Conservation (phyloP, 2,888 invertebrate species). For the Hyposoter dolosus region DNA sequence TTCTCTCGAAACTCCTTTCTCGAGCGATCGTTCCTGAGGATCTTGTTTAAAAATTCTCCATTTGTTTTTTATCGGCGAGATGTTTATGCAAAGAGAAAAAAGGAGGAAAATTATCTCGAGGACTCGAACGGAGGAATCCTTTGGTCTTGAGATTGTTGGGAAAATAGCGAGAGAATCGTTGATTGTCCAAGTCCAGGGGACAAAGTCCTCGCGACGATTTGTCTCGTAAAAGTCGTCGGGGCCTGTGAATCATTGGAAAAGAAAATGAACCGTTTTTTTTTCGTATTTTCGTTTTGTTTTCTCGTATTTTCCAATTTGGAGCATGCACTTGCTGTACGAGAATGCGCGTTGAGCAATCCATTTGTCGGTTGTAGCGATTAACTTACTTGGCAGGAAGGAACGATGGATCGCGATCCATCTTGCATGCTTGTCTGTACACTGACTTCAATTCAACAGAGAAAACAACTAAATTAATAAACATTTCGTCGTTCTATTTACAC, state of each 20-base stretch:
- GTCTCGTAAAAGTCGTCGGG: conserved; percentile 35
- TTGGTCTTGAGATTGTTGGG: conserved; percentile 45
- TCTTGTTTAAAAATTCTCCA: conserved; percentile 53
- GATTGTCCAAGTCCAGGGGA: conserved; percentile 8
- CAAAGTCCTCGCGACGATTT: conserved; percentile 20
- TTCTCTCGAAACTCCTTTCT: conserved; percentile 30
- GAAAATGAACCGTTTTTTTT: background rate
- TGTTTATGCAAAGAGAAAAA: background rate
- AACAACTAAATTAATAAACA: conserved; percentile 9
- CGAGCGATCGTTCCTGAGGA: conserved; percentile 43
- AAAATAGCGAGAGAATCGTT: conserved; percentile 23
- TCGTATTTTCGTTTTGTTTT: background rate
- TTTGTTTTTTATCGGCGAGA: background rate
- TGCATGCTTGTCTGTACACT: conserved; percentile 56
- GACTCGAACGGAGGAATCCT: conserved; percentile 9
- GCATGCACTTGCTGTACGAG: conserved; percentile 62
- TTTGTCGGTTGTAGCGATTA: conserved; percentile 55
- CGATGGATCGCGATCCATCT: conserved; percentile 32
- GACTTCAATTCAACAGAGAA: conserved; percentile 14
- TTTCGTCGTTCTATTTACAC: conserved; percentile 42
- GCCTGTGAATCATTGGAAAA: conserved; percentile 51
- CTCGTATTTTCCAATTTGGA: conserved; percentile 17
- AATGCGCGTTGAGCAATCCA: conserved; percentile 51
- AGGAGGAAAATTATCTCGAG: background rate
- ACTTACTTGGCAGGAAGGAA: conserved; percentile 40